Evolutionary conservation across 2,113 vertebrate genomes (phyloP).

Genomic region (Planiliza haematocheilus): DNA sequence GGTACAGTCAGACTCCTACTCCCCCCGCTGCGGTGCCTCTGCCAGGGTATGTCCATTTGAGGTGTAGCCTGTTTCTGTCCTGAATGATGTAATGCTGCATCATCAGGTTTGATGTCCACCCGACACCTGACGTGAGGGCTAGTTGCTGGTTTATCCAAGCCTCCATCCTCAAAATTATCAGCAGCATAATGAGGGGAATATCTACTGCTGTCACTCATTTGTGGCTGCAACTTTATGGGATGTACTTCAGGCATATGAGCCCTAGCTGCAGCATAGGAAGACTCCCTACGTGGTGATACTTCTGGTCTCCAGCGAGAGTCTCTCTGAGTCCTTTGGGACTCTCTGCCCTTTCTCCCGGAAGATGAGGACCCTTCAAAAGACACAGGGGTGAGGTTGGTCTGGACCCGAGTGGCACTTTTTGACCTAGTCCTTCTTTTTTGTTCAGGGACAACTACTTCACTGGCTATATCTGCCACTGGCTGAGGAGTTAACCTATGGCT

Average conservation of each 20-base stretch:
- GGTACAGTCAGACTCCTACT: conserved; percentile 88
- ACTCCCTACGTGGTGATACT: conserved; percentile 86
- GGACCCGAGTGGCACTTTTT: conserved; percentile 90
- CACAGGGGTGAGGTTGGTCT: conserved; percentile 85
- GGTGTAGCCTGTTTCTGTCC: conserved; percentile 75
- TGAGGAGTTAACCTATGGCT: conserved; percentile 77
- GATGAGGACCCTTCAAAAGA: conserved; percentile 83
- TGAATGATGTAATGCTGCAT: conserved; percentile 85
- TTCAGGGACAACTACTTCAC: conserved; percentile 77
- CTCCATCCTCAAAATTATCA: conserved; percentile 84
- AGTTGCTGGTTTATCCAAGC: conserved; percentile 79
- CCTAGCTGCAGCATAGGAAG: conserved; percentile 81
- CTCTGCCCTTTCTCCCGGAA: conserved; percentile 85
- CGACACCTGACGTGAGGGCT: conserved; percentile 94
- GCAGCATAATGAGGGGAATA: conserved; percentile 88
- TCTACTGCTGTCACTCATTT: conserved; percentile 86
- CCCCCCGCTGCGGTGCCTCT: conserved; percentile 76
- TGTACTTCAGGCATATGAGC: conserved; percentile 90
- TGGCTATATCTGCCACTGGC: conserved; percentile 71
- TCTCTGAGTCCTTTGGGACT: conserved; percentile 81
- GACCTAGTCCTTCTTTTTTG: conserved; percentile 89
- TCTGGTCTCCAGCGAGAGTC: conserved; percentile 83
- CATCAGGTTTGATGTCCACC: conserved; percentile 94
- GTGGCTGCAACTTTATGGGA: conserved; percentile 94
- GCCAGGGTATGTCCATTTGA: conserved; percentile 83